Conservation (phyloP, 1,140 invertebrate species). For the Teleogryllus occipitalis region DNA sequence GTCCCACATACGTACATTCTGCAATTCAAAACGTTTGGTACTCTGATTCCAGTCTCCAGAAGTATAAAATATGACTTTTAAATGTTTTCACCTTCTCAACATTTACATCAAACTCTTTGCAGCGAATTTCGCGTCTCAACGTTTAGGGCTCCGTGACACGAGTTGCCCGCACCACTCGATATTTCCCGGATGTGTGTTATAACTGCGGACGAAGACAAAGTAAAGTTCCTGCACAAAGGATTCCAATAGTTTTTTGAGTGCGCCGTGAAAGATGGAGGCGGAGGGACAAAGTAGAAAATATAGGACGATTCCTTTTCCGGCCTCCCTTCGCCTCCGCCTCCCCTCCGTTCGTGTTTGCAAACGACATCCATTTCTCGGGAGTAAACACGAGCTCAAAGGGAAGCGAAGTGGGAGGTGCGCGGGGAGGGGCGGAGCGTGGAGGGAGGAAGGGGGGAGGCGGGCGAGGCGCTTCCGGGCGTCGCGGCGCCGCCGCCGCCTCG, state of each 20-base stretch:
- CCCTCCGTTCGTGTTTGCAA: neutral
- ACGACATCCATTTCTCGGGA: neutral
- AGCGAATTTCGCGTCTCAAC: no score
- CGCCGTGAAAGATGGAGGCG: neutral
- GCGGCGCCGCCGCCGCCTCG: no score
- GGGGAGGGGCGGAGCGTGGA: neutral
- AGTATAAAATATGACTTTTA: no score
- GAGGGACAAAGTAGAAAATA: neutral
- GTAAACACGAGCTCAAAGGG: neutral
- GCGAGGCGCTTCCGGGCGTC: neutral
- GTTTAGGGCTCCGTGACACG: no score
- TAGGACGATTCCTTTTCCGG: neutral
- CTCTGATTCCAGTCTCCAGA: no score
- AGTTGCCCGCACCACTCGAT: neutral
- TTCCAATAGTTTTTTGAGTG: constrained; percentile 1
- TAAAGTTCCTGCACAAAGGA: neutral
- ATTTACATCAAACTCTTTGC: no score
- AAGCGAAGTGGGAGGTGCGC: neutral
- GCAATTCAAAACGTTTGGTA: no score
- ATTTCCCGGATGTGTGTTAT: neutral
- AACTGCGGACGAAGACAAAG: neutral
- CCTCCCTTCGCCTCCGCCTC: neutral
- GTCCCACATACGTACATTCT: no score
- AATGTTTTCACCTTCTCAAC: no score
- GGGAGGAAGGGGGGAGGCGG: neutral